phyloP scores from a whole-genome alignment of 2,888 invertebrate genomes.

The Liodrosophila aerea region DNA sequence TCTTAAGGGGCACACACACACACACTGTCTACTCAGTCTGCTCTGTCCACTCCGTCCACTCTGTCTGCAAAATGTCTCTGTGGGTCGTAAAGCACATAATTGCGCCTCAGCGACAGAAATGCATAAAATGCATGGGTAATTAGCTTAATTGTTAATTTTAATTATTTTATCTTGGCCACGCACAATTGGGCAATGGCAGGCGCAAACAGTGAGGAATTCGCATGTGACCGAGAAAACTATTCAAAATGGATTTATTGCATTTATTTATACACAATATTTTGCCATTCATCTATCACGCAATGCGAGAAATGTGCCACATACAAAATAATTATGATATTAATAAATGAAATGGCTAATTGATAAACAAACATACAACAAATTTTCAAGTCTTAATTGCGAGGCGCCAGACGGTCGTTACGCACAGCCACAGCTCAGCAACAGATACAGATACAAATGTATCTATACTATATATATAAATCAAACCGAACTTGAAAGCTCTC shows the following conservation, averaged over 20 bases:
- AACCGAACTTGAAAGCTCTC: conserved; percentile 18
- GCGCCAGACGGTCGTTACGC: conserved; percentile 62
- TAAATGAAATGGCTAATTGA: conserved; percentile 26
- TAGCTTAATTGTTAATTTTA: conserved; percentile 69
- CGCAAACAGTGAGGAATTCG: not conserved
- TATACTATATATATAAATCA: conserved; percentile 21
- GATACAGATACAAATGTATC: conserved; percentile 2
- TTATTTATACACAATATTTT: conserved; percentile 4
- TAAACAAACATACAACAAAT: conserved; percentile 10
- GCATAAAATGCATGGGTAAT: conserved; percentile 63
- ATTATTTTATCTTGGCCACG: conserved; percentile 51
- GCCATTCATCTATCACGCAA: conserved; percentile 16
- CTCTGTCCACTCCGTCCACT: no score
- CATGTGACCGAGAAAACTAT: conserved; percentile 14
- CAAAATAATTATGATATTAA: conserved; percentile 40
- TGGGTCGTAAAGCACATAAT: conserved; percentile 41
- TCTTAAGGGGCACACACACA: conserved; percentile 27
- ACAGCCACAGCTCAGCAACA: conserved; percentile 5
- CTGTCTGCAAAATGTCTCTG: conserved; percentile 9
- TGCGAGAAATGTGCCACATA: conserved; percentile 22
- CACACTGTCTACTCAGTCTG: no score
- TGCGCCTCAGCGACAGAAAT: conserved; percentile 43
- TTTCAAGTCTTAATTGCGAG: conserved; percentile 59
- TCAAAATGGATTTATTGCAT: conserved; percentile 12
- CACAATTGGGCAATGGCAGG: conserved; percentile 29